These are phyloP conservation scores for Pristionchus pacificus DNA, from an alignment of 1,140 invertebrate species.

Conservation along the genomic window DNA sequence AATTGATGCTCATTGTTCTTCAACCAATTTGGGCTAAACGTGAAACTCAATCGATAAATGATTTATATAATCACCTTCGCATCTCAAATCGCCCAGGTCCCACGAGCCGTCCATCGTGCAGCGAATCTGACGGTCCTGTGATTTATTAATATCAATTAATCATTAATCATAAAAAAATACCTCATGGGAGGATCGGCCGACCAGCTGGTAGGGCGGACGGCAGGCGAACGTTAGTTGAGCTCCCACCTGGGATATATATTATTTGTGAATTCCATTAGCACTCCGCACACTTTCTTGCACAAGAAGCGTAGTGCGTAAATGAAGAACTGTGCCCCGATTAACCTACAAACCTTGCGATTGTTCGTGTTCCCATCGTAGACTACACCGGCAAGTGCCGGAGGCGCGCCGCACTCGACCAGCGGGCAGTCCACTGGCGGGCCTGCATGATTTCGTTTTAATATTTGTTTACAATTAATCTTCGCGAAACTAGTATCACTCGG, in stretches of 20 bases:
- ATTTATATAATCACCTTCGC: conserved; percentile 66
- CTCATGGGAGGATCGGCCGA: conserved; percentile 81
- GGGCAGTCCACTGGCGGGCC: conserved; percentile 69
- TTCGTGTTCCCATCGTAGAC: conserved; percentile 11
- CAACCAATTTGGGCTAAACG: too few species aligned
- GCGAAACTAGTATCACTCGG: neutral
- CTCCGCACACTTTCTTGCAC: too few species aligned
- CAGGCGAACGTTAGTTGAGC: conserved; percentile 84
- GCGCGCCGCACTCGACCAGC: conserved; percentile 56
- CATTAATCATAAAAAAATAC: too few species aligned
- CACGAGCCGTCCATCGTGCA: conserved; percentile 86
- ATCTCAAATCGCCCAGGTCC: conserved; percentile 92
- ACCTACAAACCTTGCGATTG: conserved; percentile 64
- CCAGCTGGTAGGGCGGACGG: conserved; percentile 87
- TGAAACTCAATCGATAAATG: too few species aligned
- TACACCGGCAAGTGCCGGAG: conserved; percentile 45
- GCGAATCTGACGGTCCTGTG: conserved; percentile 85
- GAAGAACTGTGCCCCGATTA: too few species aligned
- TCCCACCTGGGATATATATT: conserved; percentile 72
- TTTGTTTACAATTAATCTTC: neutral
- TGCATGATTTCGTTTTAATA: neutral
- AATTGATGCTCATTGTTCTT: too few species aligned
- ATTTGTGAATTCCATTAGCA: conserved; percentile 78
- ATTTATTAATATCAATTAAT: too few species aligned
- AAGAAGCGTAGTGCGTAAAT: too few species aligned